These are phyloP conservation scores for Ammospiza nelsoni DNA, from an alignment of 2,113 vertebrate genomes.

Conservation along the genomic window DNA sequence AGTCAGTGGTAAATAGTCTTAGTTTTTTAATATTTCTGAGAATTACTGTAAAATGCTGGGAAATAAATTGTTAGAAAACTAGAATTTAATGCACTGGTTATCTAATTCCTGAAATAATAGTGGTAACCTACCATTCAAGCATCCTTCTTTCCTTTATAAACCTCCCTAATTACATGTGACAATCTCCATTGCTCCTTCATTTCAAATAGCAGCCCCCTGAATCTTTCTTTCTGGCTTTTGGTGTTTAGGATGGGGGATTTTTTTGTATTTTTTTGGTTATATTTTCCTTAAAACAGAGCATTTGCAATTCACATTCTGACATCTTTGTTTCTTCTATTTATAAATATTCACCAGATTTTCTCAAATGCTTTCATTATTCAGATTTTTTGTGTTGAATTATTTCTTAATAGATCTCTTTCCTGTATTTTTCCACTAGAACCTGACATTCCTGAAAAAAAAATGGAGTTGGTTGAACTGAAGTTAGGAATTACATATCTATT, in stretches of 20 bases:
- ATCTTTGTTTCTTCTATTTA: neutral
- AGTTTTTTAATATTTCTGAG: neutral
- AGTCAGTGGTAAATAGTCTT: neutral
- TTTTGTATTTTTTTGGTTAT: neutral
- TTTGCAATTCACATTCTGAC: neutral
- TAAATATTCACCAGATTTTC: neutral
- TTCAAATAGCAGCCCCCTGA: neutral
- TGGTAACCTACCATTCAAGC: neutral
- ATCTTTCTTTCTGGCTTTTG: neutral
- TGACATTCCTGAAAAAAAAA: neutral
- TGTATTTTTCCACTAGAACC: neutral
- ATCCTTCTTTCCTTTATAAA: neutral
- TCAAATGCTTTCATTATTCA: neutral
- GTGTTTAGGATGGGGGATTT: fast-evolving
- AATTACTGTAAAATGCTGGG: neutral
- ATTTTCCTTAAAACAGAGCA: neutral
- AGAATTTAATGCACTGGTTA: neutral
- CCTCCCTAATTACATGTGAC: neutral
- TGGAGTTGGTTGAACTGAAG: neutral
- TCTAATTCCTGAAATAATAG: neutral
- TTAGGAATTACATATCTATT: neutral
- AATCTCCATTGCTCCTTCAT: neutral
- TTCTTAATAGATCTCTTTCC: neutral
- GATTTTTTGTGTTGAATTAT: neutral
- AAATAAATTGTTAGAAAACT: neutral